Evolutionary conservation across 1,140 invertebrate genomes (phyloP), one percentile per base, ranked within the genome.

Genomic region (Saccostrea glomerata): DNA sequence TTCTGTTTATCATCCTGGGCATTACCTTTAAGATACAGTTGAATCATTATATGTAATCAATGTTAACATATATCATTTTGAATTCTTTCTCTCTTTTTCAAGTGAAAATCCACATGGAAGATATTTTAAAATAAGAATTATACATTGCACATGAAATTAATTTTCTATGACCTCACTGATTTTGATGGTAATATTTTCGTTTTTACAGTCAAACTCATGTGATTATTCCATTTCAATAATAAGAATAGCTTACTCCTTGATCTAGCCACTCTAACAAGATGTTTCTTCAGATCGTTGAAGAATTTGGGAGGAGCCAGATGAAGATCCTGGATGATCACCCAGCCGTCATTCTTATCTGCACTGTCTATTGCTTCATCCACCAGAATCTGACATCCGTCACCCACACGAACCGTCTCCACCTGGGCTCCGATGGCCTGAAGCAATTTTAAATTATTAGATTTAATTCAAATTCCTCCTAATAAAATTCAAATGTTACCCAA

Each of bases 271-370:
- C 92, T 90, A 25, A 92, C 88, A 23, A 95, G 89, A 25, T 92
- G 92, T 70, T 93, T 91, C 73, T 93, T 91, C 1, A 95, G 88
- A 13, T 91, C 89, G 77, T 87, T 89, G 82, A 91, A 93, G 87
- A 93, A 90, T 30, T 86, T 85, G 7, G 90, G 83, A 36, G 92
- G 91, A n/a, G 93, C 92, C 40, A 94, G 91, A 86, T 95, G 94
- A 5, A 95, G 89, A 25, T 92, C 92, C 86, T 94, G 92, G 66
- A 95, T 93, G 82, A 95, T 86, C 4, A 94, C 89, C 94, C 94
- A 95, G 73, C 92, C 91, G 70, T 95, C 93, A 60, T 94, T 92
- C 83, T 92, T 94, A 86, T 94, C 93, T 5, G 93, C 94, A 60
- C 90, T 85, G 86, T 93, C 92, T 0, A 94, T 91, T 12, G 93